Evolutionary conservation across 2,888 invertebrate genomes (phyloP).

Genomic region (Emesis furor): DNA sequence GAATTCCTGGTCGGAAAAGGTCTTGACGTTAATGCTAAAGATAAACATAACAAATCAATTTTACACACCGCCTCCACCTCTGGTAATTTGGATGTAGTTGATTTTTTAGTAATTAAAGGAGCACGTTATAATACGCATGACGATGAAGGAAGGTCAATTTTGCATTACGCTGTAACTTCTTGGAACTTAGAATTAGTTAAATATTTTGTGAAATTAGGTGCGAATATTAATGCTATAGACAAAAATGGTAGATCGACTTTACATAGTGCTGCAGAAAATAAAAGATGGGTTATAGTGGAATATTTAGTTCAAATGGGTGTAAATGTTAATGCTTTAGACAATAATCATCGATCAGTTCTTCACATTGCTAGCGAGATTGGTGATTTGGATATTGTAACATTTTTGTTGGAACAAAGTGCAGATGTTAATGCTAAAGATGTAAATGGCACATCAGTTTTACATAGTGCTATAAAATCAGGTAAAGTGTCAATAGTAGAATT

Average conservation of each 20-base stretch:
- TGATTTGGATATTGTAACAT: neutral
- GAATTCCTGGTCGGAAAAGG: neutral
- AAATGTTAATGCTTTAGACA: neutral
- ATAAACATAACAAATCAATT: neutral
- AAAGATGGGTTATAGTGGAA: neutral
- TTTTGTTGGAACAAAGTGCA: neutral
- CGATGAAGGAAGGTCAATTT: too few species aligned
- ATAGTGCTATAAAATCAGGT: neutral
- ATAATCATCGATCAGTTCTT: neutral
- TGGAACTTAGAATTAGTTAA: too few species aligned
- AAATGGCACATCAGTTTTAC: conserved; percentile 7
- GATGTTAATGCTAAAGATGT: neutral
- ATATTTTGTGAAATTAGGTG: too few species aligned
- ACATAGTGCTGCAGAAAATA: neutral
- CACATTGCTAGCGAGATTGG: neutral
- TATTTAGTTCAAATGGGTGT: neutral
- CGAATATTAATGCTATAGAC: neutral
- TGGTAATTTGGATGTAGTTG: neutral
- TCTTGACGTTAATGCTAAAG: neutral
- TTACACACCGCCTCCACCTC: neutral
- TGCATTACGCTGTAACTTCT: too few species aligned
- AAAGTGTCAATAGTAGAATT: neutral
- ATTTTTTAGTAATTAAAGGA: neutral
- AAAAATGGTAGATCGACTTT: neutral
- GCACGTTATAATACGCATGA: too few species aligned